Evolutionary conservation across 2,888 invertebrate genomes (phyloP).

Genomic region (Clistopyga incitator): DNA sequence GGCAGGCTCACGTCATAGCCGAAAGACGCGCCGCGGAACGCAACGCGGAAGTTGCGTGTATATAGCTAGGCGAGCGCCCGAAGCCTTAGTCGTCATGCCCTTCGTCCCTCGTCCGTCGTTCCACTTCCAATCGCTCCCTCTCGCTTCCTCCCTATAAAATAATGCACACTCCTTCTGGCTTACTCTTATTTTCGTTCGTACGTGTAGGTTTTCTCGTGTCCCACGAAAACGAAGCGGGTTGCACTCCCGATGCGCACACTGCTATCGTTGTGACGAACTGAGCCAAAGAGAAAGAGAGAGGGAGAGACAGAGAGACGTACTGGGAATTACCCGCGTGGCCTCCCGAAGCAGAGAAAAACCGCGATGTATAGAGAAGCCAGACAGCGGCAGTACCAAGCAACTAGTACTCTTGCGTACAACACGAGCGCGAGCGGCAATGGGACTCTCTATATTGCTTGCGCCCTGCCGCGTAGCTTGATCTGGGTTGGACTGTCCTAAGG

Average conservation of each 20-base stretch:
- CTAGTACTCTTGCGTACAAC: not conserved
- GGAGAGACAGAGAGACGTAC: not conserved
- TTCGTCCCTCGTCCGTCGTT: conserved; percentile 14
- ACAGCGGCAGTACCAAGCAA: not conserved
- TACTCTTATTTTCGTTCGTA: conserved; percentile 1
- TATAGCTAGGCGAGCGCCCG: conserved; percentile 37
- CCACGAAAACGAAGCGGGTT: not conserved
- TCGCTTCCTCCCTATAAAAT: not conserved
- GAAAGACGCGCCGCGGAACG: conserved; percentile 65
- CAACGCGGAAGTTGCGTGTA: conserved; percentile 69
- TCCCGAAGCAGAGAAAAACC: conserved; percentile 2
- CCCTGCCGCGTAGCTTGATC: conserved; percentile 70
- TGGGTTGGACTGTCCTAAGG: conserved; percentile 71
- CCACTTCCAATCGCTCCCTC: conserved; percentile 21
- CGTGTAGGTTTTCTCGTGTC: not conserved
- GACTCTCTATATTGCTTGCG: conserved; percentile 46
- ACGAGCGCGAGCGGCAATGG: conserved; percentile 32
- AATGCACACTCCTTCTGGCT: conserved; percentile 18
- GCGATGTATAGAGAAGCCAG: conserved; percentile 15
- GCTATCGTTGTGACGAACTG: not conserved
- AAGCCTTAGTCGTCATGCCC: conserved; percentile 28
- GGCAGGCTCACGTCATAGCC: conserved; percentile 67
- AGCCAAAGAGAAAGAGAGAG: not conserved
- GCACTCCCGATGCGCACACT: conserved; percentile 1
- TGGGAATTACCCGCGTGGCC: conserved; percentile 4